A percentile compares a stretch with the other conserved stretches of the same genome.
phyloP scores from a whole-genome alignment of 2,113 vertebrate genomes.

The Melanerpes formicivorus region DNA sequence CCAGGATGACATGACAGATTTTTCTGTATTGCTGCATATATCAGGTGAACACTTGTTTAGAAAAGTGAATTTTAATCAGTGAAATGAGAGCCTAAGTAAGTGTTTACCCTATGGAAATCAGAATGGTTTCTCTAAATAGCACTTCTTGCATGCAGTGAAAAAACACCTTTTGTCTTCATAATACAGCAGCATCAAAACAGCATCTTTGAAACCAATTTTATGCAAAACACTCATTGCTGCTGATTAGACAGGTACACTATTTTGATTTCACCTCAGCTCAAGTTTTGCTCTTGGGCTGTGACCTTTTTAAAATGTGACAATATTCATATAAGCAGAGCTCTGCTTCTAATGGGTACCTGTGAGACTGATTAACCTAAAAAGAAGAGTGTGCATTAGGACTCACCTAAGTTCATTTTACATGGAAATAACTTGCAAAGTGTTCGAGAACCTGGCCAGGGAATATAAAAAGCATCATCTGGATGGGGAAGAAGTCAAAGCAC shows the following conservation, averaged over 20 bases:
- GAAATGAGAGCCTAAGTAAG: neutral
- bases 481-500: neutral
- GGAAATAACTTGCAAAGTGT: neutral
- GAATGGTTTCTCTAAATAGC: neutral
- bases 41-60: neutral
- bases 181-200: neutral
- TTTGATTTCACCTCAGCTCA: neutral
- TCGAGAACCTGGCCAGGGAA: neutral
- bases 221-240: neutral
- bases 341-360: neutral
- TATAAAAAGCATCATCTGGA: neutral
- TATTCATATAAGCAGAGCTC: neutral
- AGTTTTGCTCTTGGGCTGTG: neutral
- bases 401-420: neutral
- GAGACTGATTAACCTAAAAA: constrained; percentile 24
- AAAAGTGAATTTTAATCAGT: neutral
- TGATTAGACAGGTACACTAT: neutral
- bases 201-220: neutral
- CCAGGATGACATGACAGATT: neutral
- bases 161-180: neutral
- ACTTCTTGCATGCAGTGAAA: neutral
- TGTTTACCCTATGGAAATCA: neutral
- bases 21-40: neutral
- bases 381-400: neutral
- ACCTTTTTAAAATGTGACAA: neutral